phyloP scores from a whole-genome alignment of 2,797 vertebrate species.

The Malacoctenus gilli region DNA sequence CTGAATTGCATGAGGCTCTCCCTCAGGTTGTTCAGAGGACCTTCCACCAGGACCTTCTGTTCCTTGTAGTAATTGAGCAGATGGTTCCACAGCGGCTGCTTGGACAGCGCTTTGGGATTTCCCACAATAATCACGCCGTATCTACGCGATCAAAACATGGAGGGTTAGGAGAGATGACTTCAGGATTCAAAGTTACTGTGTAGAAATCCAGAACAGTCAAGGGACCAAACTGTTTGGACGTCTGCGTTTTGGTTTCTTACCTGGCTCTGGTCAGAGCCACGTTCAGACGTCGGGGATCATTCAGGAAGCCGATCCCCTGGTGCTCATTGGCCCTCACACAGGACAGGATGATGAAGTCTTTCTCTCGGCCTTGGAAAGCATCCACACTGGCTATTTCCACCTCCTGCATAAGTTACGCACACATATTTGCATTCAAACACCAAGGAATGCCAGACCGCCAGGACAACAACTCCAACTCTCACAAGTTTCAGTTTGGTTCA shows the following conservation, averaged over 20 bases:
- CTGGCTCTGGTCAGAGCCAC: conserved; percentile 96
- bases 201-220: neutral
- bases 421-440: too few species aligned
- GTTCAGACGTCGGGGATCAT: conserved; percentile 95
- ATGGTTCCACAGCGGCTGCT: conserved; percentile 99
- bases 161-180: neutral
- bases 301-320: conserved; percentile 97
- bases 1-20: conserved; percentile 99
- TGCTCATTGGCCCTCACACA: conserved; percentile 98
- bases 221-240: neutral
- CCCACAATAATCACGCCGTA: conserved; percentile 98
- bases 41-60: conserved; percentile 98
- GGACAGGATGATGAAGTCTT: conserved; percentile 98
- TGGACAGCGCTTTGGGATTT: conserved; percentile 96
- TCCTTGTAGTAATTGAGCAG: conserved; percentile 99
- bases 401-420: conserved; percentile 83
- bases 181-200: neutral
- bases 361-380: conserved; percentile 97
- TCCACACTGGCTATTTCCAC: conserved; percentile 99
- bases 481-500: too few species aligned
- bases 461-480: too few species aligned
- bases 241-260: too few species aligned
- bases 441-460: too few species aligned
- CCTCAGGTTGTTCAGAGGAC: conserved; percentile 95
- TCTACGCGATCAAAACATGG: conserved; percentile 62